These are phyloP conservation scores for Notodonta ziczac DNA, from an alignment of 2,888 invertebrate species.

Conservation along the genomic window DNA sequence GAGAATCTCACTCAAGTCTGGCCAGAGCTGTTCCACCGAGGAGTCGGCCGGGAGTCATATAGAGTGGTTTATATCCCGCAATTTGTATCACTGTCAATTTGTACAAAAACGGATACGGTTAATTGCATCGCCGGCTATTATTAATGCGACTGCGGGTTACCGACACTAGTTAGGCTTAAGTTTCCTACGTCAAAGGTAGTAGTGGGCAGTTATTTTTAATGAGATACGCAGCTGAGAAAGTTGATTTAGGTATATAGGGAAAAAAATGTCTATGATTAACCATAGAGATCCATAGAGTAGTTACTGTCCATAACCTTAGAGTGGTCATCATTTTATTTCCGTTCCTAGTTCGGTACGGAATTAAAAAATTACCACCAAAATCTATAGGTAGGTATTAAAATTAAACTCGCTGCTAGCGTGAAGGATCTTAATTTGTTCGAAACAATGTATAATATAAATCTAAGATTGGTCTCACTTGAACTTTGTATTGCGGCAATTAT, in stretches of 20 bases:
- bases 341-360: no score
- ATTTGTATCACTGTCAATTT: constrained; percentile 57
- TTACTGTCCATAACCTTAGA: no score
- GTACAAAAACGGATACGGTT: constrained; percentile 53
- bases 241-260: not conserved
- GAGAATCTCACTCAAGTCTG: not conserved
- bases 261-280: no score
- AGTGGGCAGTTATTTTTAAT: not conserved
- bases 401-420: constrained; percentile 26
- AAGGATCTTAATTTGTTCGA: constrained; percentile 58
- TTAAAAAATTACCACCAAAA: no score
- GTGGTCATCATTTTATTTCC: no score
- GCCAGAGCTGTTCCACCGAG: not conserved
- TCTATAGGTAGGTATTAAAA: not conserved
- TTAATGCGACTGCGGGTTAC: not conserved
- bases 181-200: not conserved
- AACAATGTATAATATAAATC: constrained; percentile 63
- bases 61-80: constrained; percentile 55
- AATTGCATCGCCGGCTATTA: constrained; percentile 45
- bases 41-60: constrained; percentile 35
- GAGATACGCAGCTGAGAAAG: not conserved
- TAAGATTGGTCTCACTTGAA: constrained; percentile 65
- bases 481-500: constrained; percentile 59
- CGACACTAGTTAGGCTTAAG: not conserved
- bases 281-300: no score